Evolutionary conservation across 2,113 vertebrate species (phyloP), one percentile per base, ranked within the genome.

Genomic region (Edolisoma coerulescens): DNA sequence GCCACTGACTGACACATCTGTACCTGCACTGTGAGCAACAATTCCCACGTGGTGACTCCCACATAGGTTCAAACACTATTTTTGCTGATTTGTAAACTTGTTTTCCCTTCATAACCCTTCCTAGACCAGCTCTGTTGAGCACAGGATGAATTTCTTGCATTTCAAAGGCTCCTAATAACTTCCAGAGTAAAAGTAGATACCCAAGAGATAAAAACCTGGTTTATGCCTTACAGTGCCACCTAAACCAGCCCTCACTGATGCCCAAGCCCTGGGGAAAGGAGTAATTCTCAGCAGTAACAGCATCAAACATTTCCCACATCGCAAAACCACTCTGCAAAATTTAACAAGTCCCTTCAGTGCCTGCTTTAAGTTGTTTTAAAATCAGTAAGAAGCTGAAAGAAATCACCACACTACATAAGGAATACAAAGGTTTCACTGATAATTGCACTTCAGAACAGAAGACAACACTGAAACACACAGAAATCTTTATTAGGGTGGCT

Each of bases 261-360:
- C 61, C 81, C 74, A 87, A 52, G 45, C 44, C 52, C 42, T 23
- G 37, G 70, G 56, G 42, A 77, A 53, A 54, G 67, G n/a, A 79
- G 81, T 20, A 61, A 74, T 90, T 84, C 91, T 49, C 21, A 94
- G 90, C 93, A 96, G 93, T 74, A 77, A 94, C 33, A 93, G 91
- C 67, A 89, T 4, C 50, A 76, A 88, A 39, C 50, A 37, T 23
- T 33, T 57, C 28, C 74, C 50, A 70, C 42, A 4, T 15, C 37
- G 22, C 78, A 41, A 53, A 79, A 39, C 4, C 64, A 52, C 32
- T 21, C 22, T 1, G 30, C 0, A 4, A n/a, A 89, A 78, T 76
- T 45, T 27, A 89, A 17, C 37, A 44, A 28, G 35, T 37, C 57
- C 35, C 67, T 65, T 32, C 53, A 63, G 9, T 7, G 39, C 22